phyloP scores from a whole-genome alignment of 2,888 invertebrate genomes.

The Dascillus cervinus region DNA sequence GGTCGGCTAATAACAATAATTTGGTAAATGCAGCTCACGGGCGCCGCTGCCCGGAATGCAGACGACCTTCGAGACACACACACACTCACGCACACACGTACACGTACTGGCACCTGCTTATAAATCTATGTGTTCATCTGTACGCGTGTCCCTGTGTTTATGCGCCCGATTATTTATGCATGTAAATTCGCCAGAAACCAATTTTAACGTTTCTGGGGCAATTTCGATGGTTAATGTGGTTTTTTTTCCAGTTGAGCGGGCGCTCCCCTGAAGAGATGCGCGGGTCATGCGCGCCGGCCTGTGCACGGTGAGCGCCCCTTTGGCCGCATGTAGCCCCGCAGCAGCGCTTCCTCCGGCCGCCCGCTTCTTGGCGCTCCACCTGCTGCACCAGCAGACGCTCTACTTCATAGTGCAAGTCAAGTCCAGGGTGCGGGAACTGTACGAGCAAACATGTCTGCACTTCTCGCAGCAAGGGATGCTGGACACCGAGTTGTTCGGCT shows the following conservation, averaged over 20 bases:
- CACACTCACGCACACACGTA: conserved; percentile 15
- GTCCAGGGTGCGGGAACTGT: conserved; percentile 75
- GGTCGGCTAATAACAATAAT: conserved; percentile 19
- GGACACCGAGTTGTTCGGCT: conserved; percentile 79
- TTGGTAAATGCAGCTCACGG: conserved; percentile 24
- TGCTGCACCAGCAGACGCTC: conserved; percentile 53
- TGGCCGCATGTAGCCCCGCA: conserved; percentile 68
- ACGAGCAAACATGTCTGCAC: conserved; percentile 71
- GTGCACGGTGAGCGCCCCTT: conserved; percentile 75
- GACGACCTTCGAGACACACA: conserved; percentile 29
- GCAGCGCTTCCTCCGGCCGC: conserved; percentile 53
- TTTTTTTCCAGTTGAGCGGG: conserved; percentile 20
- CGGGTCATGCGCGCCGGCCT: conserved; percentile 47
- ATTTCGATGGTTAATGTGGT: conserved; percentile 1
- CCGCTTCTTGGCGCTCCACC: conserved; percentile 57
- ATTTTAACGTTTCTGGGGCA: too few species aligned
- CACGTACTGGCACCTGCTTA: too few species aligned
- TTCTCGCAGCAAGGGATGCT: conserved; percentile 75
- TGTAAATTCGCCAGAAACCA: too few species aligned
- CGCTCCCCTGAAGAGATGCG: conserved; percentile 37
- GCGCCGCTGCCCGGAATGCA: conserved; percentile 32
- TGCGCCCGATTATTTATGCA: too few species aligned
- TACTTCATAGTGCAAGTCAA: conserved; percentile 65
- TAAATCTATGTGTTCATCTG: too few species aligned
- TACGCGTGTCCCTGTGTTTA: too few species aligned